phyloP scores from a whole-genome alignment of 1,140 invertebrate species.

The Cotesia typhae region DNA sequence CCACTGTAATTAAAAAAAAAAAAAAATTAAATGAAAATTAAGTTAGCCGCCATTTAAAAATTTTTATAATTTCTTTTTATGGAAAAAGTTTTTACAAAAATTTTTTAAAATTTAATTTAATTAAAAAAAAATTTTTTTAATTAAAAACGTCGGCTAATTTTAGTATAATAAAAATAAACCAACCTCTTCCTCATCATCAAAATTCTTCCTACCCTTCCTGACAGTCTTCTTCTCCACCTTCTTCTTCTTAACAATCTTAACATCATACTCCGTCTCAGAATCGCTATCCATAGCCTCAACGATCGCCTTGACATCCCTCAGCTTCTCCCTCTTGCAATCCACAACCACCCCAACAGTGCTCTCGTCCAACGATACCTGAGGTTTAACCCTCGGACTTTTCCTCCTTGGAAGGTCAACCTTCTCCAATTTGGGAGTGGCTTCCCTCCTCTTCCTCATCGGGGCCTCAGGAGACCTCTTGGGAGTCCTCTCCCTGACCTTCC shows the following conservation, averaged over 20 bases:
- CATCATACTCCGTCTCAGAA: constrained; percentile 58
- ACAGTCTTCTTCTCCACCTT: constrained; percentile 38
- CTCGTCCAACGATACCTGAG: constrained; percentile 45
- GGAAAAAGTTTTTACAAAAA: too few species aligned
- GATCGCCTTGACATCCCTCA: constrained; percentile 50
- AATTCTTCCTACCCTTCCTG: constrained; percentile 39
- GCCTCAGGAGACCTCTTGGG: constrained; percentile 20
- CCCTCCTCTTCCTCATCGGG: constrained; percentile 22
- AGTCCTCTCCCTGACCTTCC: constrained; percentile 16
- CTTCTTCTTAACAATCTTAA: constrained; percentile 57
- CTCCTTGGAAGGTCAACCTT: background rate
- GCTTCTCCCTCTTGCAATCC: constrained; percentile 54
- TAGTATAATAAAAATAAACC: background rate
- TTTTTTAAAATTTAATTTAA: too few species aligned
- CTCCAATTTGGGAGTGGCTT: constrained; percentile 38
- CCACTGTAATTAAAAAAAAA: too few species aligned
- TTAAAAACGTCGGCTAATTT: background rate
- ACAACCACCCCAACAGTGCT: constrained; percentile 54
- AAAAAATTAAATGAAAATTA: too few species aligned
- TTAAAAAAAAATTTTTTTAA: too few species aligned
- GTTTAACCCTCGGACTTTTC: constrained; percentile 44
- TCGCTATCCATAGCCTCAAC: constrained; percentile 49
- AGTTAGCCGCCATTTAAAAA: too few species aligned
- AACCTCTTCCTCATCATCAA: constrained; percentile 44
- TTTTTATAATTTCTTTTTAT: too few species aligned